These are phyloP conservation scores for Chalcosyrphus nemorum DNA, from an alignment of 2,888 invertebrate species.

Conservation along the genomic window DNA sequence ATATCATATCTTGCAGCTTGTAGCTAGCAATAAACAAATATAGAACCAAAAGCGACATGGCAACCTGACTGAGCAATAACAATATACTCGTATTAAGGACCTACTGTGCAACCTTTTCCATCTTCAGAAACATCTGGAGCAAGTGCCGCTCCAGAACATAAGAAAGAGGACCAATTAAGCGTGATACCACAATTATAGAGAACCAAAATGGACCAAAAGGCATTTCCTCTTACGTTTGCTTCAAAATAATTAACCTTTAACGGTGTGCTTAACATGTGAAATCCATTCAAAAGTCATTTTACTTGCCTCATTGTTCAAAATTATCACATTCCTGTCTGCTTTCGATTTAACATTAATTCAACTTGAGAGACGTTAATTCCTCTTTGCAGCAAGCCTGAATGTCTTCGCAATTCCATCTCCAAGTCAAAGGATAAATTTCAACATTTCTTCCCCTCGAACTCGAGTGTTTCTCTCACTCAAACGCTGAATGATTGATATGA, in stretches of 20 bases:
- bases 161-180: no score
- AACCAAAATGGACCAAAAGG: no score
- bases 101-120: no score
- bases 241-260: not conserved
- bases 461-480: not conserved
- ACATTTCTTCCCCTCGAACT: not conserved
- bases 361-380: conserved; percentile 26
- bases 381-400: not conserved
- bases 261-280: not conserved
- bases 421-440: conserved; percentile 9
- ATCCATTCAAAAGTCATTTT: not conserved
- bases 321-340: not conserved
- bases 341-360: not conserved
- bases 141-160: no score
- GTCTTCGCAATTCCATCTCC: not conserved
- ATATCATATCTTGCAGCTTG: no score
- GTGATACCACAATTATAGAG: no score
- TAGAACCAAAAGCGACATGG: no score
- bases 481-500: conserved; percentile 45
- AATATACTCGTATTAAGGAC: no score
- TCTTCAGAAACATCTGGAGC: no score
- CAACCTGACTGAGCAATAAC: no score
- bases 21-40: no score
- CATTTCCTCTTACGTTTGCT: no score
- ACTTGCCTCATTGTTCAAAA: not conserved